Conservation (phyloP, 2,113 vertebrate species). For the Colinus virginianus region DNA sequence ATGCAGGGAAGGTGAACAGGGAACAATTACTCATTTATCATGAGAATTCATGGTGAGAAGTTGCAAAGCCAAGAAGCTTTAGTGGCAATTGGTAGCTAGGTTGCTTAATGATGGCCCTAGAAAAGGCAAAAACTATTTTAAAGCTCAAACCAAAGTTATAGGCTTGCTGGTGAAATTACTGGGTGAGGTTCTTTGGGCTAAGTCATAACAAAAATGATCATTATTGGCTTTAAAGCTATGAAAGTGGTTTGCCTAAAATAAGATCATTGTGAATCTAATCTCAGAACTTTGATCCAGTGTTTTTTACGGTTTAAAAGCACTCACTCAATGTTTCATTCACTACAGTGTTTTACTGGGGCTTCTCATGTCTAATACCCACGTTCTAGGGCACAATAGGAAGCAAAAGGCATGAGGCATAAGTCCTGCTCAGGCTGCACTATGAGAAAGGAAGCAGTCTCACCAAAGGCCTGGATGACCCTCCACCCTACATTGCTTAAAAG, state of each 20-base stretch:
- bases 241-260: constrained; percentile 52
- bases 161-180: constrained; percentile 61
- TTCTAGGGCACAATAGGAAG: background rate
- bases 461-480: background rate
- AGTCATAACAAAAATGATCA: constrained; percentile 1
- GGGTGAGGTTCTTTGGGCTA: constrained; percentile 52
- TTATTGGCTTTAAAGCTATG: constrained; percentile 23
- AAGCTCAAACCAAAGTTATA: constrained; percentile 65
- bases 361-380: background rate
- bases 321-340: background rate
- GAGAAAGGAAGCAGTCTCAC: background rate
- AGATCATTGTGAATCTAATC: background rate
- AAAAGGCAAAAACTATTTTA: constrained; percentile 51
- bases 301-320: background rate
- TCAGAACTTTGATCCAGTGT: background rate
- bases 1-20: background rate
- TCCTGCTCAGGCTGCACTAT: background rate
- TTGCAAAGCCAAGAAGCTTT: background rate
- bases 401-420: fast-evolving
- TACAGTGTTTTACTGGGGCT: background rate
- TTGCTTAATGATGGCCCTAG: constrained; percentile 36
- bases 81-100: constrained; percentile 1
- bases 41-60: background rate
- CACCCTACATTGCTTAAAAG: background rate
- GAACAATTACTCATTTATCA: background rate